Conservation (phyloP, 2,113 vertebrate species). For the Hemicordylus capensis region DNA sequence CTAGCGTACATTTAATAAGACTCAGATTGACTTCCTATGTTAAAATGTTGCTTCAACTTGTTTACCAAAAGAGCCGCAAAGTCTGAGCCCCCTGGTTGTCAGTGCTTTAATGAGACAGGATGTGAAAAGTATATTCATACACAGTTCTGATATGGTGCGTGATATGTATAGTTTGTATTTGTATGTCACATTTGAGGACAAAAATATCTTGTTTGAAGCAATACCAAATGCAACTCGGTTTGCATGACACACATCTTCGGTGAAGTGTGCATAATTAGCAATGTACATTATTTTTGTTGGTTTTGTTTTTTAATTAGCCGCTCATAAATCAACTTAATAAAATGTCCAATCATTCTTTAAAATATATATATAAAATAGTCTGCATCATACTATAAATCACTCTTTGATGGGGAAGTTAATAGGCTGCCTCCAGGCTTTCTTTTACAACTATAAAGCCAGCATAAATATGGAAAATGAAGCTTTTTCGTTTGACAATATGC, state of each 20-base stretch:
- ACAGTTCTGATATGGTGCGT: neutral
- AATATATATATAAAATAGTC: conserved; percentile 9
- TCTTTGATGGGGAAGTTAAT: conserved; percentile 2
- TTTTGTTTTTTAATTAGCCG: conserved; percentile 14
- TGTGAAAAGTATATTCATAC: neutral
- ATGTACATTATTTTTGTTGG: neutral
- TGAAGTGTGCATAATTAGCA: neutral
- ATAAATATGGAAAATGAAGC: conserved; percentile 20
- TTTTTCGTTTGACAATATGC: conserved; percentile 18
- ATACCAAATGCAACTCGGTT: neutral
- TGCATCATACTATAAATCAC: conserved; percentile 25
- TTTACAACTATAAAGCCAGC: conserved; percentile 27
- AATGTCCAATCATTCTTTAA: neutral
- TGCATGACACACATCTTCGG: neutral
- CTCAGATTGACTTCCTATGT: conserved; percentile 17
- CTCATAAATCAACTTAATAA: conserved; percentile 32
- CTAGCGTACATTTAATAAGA: conserved; percentile 36
- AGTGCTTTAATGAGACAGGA: neutral
- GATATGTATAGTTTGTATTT: neutral
- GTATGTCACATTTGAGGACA: neutral
- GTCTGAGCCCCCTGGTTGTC: neutral
- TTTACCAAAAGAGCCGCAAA: neutral
- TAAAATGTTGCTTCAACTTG: neutral
- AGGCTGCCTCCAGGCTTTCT: conserved; percentile 16
- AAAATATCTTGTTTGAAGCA: neutral